phyloP scores from a whole-genome alignment of 2,888 invertebrate species.

The Cataglyphis rosenhaueri region DNA sequence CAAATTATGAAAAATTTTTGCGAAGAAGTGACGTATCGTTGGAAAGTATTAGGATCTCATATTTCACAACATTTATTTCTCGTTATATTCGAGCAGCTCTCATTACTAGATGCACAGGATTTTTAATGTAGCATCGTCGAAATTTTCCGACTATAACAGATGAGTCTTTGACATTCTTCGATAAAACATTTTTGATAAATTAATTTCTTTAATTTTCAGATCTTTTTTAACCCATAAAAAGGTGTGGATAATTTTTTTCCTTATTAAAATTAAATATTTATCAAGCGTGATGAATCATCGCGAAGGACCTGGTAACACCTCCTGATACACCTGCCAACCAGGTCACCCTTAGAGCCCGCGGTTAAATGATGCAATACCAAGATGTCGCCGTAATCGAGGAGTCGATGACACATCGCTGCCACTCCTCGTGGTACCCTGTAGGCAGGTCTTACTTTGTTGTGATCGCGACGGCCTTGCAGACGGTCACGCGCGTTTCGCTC shows the following conservation, averaged over 20 bases:
- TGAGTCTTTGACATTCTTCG: background rate
- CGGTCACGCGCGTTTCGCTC: constrained; percentile 51
- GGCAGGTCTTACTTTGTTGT: constrained; percentile 45
- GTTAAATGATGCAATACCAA: constrained; percentile 24
- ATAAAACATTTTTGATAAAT: background rate
- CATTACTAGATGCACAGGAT: background rate
- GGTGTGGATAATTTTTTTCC: background rate
- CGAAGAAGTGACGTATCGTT: background rate
- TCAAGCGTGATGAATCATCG: background rate
- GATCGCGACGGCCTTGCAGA: constrained; percentile 43
- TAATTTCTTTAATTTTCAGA: background rate
- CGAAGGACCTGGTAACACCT: background rate
- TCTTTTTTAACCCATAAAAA: background rate
- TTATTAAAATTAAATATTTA: background rate
- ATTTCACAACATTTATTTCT: background rate
- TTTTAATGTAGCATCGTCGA: background rate
- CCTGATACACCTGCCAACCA: background rate
- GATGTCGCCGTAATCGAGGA: constrained; percentile 48
- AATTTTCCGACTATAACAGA: background rate
- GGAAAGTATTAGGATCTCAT: background rate
- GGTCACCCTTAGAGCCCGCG: constrained; percentile 11
- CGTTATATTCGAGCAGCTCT: background rate
- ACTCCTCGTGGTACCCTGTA: constrained; percentile 46
- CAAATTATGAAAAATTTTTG: background rate
- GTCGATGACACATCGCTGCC: constrained; percentile 52